Evolutionary conservation across 2,113 vertebrate species (phyloP).

Genomic region (Oreocharis arfaki): DNA sequence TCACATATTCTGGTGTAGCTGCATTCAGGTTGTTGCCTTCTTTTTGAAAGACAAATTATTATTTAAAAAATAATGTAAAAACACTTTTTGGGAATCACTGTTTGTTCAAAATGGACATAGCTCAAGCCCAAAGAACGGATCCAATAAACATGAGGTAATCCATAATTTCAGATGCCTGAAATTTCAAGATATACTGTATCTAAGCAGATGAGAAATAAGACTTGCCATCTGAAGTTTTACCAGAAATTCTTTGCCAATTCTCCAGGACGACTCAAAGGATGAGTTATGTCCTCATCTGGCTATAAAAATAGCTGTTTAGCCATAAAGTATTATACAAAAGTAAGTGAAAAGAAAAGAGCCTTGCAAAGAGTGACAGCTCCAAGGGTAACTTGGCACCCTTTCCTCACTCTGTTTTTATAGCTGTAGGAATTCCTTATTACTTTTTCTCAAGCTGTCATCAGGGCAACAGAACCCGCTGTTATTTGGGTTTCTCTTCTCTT

Average conservation of each 20-base stretch:
- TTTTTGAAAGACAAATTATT: neutral
- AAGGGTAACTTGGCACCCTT: slow-evolving; percentile 45
- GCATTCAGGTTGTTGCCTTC: neutral
- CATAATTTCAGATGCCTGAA: neutral
- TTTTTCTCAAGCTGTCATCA: slow-evolving; percentile 65
- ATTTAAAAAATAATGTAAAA: neutral
- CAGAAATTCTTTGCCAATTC: neutral
- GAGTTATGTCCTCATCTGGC: slow-evolving; percentile 31
- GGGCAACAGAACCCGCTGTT: slow-evolving; percentile 39
- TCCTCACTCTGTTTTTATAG: slow-evolving; percentile 61
- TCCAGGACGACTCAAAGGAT: slow-evolving; percentile 29
- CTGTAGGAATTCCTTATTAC: slow-evolving; percentile 60
- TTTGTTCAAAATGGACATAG: neutral
- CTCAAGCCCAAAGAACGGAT: neutral
- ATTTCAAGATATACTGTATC: neutral
- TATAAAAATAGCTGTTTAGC: slow-evolving; percentile 49
- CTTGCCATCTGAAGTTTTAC: slow-evolving; percentile 12
- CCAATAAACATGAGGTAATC: neutral
- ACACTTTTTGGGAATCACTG: neutral
- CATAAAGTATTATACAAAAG: slow-evolving; percentile 44
- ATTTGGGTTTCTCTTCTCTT: slow-evolving; percentile 51
- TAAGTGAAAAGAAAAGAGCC: slow-evolving; percentile 49
- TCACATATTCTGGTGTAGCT: neutral
- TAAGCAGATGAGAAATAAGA: neutral
- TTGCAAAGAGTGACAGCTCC: slow-evolving; percentile 58